Evolutionary conservation across 2,113 vertebrate species (phyloP).

Genomic region (Crotophaga sulcirostris): DNA sequence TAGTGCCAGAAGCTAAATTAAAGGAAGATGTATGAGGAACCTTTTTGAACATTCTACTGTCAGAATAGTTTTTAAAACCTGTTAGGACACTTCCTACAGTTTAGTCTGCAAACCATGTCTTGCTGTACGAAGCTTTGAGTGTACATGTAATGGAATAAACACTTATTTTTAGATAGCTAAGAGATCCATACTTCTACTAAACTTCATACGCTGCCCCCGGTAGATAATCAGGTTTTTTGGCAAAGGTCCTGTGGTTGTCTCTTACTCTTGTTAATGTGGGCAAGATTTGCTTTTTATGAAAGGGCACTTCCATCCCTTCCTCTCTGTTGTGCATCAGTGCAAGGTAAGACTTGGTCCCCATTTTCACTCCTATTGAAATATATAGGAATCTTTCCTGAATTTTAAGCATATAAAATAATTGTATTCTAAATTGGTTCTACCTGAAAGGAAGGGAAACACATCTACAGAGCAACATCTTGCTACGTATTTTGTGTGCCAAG

Average conservation of each 20-base stretch:
- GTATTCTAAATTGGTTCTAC: background rate
- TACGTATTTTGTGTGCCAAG: background rate
- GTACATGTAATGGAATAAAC: background rate
- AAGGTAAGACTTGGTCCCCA: background rate
- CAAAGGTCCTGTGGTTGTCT: background rate
- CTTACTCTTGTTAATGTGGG: background rate
- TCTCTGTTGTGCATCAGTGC: background rate
- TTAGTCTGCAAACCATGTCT: background rate
- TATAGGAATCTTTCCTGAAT: background rate
- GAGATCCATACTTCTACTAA: background rate
- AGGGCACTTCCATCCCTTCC: background rate
- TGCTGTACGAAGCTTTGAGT: background rate
- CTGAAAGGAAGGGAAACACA: background rate
- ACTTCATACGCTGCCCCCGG: background rate
- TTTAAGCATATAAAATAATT: background rate
- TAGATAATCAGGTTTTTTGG: background rate
- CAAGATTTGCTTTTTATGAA: background rate
- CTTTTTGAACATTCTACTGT: background rate
- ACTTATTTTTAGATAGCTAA: background rate
- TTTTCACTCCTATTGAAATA: background rate
- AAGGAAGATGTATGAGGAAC: background rate
- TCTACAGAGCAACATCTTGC: background rate
- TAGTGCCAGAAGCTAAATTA: background rate
- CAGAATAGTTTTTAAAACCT: background rate
- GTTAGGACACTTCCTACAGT: background rate